Evolutionary conservation across 1,140 invertebrate species (phyloP).

Genomic region (Bombus picipes): DNA sequence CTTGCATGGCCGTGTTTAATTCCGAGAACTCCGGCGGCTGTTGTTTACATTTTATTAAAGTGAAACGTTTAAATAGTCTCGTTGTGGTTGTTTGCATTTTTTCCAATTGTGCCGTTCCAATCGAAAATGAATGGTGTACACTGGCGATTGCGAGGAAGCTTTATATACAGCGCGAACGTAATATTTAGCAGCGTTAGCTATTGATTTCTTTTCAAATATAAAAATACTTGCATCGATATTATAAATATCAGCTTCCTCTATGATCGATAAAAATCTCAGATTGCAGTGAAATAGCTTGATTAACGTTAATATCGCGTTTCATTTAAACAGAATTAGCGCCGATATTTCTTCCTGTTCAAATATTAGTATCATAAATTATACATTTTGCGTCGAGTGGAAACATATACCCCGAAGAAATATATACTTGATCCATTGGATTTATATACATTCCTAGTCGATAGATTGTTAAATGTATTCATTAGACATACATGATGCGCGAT

Average conservation of each 20-base stretch:
- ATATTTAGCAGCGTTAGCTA: not conserved
- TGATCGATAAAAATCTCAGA: not conserved
- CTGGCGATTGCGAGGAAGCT: not conserved
- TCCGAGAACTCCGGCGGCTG: not conserved
- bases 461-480: not conserved
- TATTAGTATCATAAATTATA: slow-evolving; percentile 45
- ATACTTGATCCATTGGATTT: slow-evolving; percentile 30
- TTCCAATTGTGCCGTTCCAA: not conserved
- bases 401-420: slow-evolving; percentile 25
- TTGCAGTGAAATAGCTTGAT: not conserved
- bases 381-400: slow-evolving; percentile 35
- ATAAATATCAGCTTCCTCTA: not conserved
- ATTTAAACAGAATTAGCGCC: slow-evolving; percentile 8
- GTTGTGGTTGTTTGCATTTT: not conserved
- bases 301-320: slow-evolving; percentile 12
- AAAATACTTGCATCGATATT: slow-evolving; percentile 15
- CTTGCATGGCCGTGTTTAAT: not conserved
- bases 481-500: too few species aligned
- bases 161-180: not conserved
- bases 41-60: not conserved
- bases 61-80: not conserved
- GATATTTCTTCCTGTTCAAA: slow-evolving; percentile 24
- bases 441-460: slow-evolving; percentile 29
- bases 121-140: not conserved
- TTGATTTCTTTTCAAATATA: slow-evolving; percentile 1